phyloP scores from a whole-genome alignment of 2,888 invertebrate species.

The Prostheceraeus crozeri region DNA sequence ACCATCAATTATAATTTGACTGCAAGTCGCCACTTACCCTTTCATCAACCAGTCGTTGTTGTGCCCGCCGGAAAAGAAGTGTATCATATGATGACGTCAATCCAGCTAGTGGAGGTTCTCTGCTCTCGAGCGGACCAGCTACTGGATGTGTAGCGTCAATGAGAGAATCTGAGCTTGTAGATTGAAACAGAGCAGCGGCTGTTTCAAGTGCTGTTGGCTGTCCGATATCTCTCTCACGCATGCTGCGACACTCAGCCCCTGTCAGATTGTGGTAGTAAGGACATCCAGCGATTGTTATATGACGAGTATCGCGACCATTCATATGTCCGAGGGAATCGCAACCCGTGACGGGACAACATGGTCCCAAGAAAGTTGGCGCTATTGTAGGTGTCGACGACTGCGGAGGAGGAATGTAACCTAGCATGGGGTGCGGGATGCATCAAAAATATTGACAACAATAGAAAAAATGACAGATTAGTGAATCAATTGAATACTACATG shows the following conservation, averaged over 20 bases:
- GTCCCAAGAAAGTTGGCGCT: too few species aligned
- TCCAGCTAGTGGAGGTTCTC: conserved; percentile 25
- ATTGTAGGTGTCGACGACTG: too few species aligned
- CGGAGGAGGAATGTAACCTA: too few species aligned
- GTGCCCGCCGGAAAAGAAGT: conserved; percentile 33
- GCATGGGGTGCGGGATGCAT: too few species aligned
- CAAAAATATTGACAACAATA: too few species aligned
- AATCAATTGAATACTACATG: too few species aligned
- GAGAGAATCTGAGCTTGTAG: not conserved
- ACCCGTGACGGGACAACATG: conserved; percentile 34
- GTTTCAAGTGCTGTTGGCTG: not conserved
- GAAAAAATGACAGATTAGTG: too few species aligned
- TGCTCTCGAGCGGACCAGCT: not conserved
- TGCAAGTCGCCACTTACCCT: too few species aligned
- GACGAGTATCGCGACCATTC: conserved; percentile 54
- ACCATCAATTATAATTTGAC: too few species aligned
- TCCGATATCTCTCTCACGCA: conserved; percentile 32
- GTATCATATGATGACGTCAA: conserved; percentile 30
- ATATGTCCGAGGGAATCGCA: conserved; percentile 38
- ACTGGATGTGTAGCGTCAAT: not conserved
- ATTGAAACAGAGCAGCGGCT: not conserved
- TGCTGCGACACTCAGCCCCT: conserved; percentile 65
- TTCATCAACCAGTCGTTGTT: conserved; percentile 27
- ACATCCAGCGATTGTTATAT: conserved; percentile 83
- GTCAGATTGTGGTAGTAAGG: conserved; percentile 81